A percentile compares a stretch with the other conserved stretches of the same genome.
phyloP scores from a whole-genome alignment of 2,888 invertebrate genomes.

The Sesia apiformis region DNA sequence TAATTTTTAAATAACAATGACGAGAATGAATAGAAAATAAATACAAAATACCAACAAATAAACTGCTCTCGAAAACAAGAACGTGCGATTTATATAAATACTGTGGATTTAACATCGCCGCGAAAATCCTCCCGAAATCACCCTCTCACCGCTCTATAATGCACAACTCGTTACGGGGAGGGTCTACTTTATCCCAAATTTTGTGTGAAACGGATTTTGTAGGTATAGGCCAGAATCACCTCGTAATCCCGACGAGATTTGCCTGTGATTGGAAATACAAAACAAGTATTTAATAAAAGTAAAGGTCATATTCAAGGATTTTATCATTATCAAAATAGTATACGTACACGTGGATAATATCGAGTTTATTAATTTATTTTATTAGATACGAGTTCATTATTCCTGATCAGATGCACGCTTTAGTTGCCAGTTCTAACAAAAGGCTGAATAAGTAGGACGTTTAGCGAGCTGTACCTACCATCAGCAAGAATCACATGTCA shows the following conservation, averaged over 20 bases:
- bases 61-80: slow-evolving; percentile 18
- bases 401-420: too few relatives aligned
- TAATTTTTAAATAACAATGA: too few relatives aligned
- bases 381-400: too few relatives aligned
- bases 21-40: neutral
- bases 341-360: too few relatives aligned
- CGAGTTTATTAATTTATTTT: too few relatives aligned
- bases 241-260: slow-evolving; percentile 6
- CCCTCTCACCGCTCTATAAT: slow-evolving; percentile 13
- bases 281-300: neutral
- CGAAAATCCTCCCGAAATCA: slow-evolving; percentile 32
- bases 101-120: slow-evolving; percentile 25
- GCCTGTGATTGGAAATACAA: slow-evolving; percentile 1
- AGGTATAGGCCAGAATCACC: slow-evolving; percentile 9
- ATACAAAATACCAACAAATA: neutral
- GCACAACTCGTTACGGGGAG: slow-evolving; percentile 22
- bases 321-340: too few relatives aligned
- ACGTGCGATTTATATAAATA: slow-evolving; percentile 38
- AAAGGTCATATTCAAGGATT: too few relatives aligned
- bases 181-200: slow-evolving; percentile 21
- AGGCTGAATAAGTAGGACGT: too few relatives aligned
- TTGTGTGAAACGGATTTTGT: slow-evolving; percentile 12
- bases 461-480: too few relatives aligned
- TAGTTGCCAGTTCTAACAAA: too few relatives aligned
- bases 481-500: too few relatives aligned